phyloP scores from a whole-genome alignment of 2,888 invertebrate genomes.

The Dasysyrphus tricinctus region DNA sequence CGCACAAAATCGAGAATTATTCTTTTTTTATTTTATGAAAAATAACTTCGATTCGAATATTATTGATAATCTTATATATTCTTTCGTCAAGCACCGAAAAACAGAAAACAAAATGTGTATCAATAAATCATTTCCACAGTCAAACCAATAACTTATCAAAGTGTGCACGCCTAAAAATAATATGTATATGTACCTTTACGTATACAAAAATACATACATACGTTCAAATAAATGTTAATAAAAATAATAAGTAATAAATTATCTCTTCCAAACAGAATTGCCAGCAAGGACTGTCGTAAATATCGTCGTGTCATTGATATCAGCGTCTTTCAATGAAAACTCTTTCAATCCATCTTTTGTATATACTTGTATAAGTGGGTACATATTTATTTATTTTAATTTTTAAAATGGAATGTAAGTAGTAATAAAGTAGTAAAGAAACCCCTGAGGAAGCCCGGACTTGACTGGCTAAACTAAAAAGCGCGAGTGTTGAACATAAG shows the following conservation, averaged over 20 bases:
- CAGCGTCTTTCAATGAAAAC: no score
- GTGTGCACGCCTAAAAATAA: neutral
- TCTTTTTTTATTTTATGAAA: constrained; percentile 10
- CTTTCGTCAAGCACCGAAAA: constrained; percentile 8
- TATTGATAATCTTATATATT: constrained; percentile 16
- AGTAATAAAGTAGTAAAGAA: no score
- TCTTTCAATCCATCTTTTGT: no score
- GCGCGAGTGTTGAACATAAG: no score
- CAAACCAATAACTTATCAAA: constrained; percentile 29
- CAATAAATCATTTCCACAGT: constrained; percentile 23
- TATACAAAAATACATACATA: no score
- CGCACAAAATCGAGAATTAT: neutral
- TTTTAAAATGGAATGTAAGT: no score
- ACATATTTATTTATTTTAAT: no score
- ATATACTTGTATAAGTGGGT: no score
- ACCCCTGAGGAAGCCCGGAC: no score
- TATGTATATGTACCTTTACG: no score
- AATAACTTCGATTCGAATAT: constrained; percentile 19
- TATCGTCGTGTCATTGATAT: neutral
- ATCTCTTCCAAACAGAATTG: neutral
- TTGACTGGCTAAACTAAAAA: no score
- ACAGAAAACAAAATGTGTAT: neutral
- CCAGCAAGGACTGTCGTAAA: neutral
- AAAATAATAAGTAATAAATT: constrained; percentile 16
- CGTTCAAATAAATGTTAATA: neutral